Base-by-base conservation (phyloP, 2,888 invertebrate genomes). In the Ophion ventricosus region DNA sequence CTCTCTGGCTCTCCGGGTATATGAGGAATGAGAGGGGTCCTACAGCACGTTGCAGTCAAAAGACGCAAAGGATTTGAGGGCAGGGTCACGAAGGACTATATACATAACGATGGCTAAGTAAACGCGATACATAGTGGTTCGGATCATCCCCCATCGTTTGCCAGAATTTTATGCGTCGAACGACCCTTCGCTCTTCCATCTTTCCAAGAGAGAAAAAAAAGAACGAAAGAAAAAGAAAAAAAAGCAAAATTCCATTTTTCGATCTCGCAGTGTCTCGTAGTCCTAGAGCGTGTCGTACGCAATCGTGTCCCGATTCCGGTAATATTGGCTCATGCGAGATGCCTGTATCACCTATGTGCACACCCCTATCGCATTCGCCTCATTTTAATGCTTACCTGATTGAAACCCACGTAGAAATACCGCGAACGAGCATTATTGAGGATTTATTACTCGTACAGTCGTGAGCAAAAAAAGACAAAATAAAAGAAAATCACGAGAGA, bases 331-430 rank as follows among this genome's bases (percentile, higher is more conserved):
- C 2, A 43, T 69, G 14, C 49, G 1, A 49, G 25, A 11, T 49
- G 20, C 49, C 63, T 59, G 20, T 54, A 49, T 63, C 63, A 63
- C 35, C 54, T 35, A 25, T 4, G 67, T 66, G 23, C 29, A 14
- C 29, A 57, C 29, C 61, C 26, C 35, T 57, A 5, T 72, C 57
- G 59, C 59, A 59, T 73, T 43, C 25, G 23, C 35, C 23, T 49
- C 54, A 70, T 78, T 61, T 72, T 64, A 66, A 70, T 14, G 20
- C 10, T 49, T 72, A 40, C 29, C 64, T 23, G 75, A 76, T 79
- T 83, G 72, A 72, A 83, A 76, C 64, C 75, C 73, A 83, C 83
- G 83, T 83, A 79, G 83, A 79, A 80, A 83, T 83, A 83, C 83
- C 83, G 72, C 83, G 72, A 75, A 80, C 56, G 70, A 70, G 29